Base-by-base conservation (phyloP, 2,797 vertebrate genomes). In the Tympanoctomys barrerae region DNA sequence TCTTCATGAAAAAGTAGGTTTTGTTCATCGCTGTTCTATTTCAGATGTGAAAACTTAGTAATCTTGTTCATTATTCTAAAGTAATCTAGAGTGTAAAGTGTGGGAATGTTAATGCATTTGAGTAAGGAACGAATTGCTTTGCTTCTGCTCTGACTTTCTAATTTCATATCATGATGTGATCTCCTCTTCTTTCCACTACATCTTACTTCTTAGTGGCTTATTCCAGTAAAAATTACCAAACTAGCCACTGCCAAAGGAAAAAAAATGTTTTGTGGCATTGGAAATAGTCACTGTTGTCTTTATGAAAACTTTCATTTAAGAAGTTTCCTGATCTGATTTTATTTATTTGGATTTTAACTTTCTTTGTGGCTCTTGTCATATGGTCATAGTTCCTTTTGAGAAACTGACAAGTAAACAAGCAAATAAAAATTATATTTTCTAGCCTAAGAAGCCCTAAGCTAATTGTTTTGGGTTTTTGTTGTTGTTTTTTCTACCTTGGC, bases 1-100 rank as follows among this genome's bases (percentile, higher is more conserved):
- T 90, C 88, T 93, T 94, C 92, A 94, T 95, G 92, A 93, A 96
- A 97, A 97, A 97, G 59, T 19, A 95, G 93, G 81, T 96, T 96
- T 82, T 77, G 92, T 90, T 73, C 90, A 89, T 75, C 83, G 92
- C 49, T 87, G 19, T 94, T 66, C 36, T 95, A 81, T 19, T 49
- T 91, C 86, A 96, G 80, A 97, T 94, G 64, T 95, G 59, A 92
- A 97, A 96, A 93, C 61, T 96, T 70, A 96, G 75, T 88, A 91
- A 96, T 96, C 75, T 94, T 94, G 81, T 97, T 98, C 95, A 95
- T 97, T 96, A 93, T 57, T 57, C 61, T 59, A 49, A 91, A 97
- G 90, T 85, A 96, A 97, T 83, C 71, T 86, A 92, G 66, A 70
- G 46, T 87, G 75, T 0, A 21, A 33, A 77, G 49, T 75, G 79